Evolutionary conservation across 2,113 vertebrate genomes (phyloP), one percentile per base, ranked within the genome.

Genomic region (Himantopus leucocephalus): DNA sequence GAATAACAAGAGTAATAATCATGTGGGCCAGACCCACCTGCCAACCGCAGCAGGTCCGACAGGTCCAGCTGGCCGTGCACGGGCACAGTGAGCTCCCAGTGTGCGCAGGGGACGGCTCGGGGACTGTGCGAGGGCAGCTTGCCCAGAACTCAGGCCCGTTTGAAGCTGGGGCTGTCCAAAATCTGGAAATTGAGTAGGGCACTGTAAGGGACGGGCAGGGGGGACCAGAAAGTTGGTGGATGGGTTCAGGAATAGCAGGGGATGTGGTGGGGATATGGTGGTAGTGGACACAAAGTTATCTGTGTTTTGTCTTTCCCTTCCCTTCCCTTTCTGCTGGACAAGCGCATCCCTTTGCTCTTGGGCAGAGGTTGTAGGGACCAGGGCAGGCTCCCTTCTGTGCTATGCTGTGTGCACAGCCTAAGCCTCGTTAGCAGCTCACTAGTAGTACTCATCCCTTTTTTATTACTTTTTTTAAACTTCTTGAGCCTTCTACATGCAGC

Each of bases 31-130:
- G 94, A 60, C 26, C 63, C 78, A 76, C 62, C 47, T 58, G 68
- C 20, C 76, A 71, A 22, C 71, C 1, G 4, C 89, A 94, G 94
- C 94, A 96, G 90, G 96, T 97, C 90, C 12, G 45, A 91, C 95
- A 73, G 93, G 96, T 96, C 92, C 66, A 6, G 78, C 96, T 78
- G 87, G 91, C 86, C 5, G 0, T 11, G 71, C 87, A 34, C 8
- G 15, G 27, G 71, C 71, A 13, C 70, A 12, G 68, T 79, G 6
- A 68, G 52, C 59, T 93, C 17, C 34, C 0, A 13, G 12, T 5
- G 47, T 7, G 53, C 0, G 7, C 86, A 12, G 56, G 85, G 52
- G 66, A 74, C 0, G 4, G 72, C 56, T 9, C 0, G 1, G 84
- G 73, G 73, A 81, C 52, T 0, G 6, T 0, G 48, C 3, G 0